A percentile compares a stretch with the other conserved stretches of the same genome.
phyloP scores from a whole-genome alignment of 1,140 invertebrate species.

The Zaprionus vittiger region DNA sequence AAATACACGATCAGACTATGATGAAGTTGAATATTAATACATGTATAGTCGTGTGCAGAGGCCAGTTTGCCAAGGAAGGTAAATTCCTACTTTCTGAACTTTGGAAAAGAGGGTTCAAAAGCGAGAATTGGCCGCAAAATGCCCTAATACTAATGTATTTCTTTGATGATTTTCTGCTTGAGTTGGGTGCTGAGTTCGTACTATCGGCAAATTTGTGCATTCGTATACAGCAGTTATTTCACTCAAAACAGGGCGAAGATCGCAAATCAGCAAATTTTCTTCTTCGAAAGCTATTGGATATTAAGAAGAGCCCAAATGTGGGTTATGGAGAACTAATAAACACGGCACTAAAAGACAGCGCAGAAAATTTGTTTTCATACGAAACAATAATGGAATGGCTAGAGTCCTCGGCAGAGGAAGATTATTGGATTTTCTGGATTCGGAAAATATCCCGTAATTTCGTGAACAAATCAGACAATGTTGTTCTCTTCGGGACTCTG shows the following conservation, averaged over 20 bases:
- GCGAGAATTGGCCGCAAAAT: not conserved
- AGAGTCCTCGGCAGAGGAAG: conserved; percentile 61
- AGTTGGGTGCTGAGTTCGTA: conserved; percentile 30
- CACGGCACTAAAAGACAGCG: not conserved
- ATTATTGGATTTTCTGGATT: not conserved
- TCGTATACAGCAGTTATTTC: conserved; percentile 28
- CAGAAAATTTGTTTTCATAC: conserved; percentile 45
- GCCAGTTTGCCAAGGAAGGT: not conserved
- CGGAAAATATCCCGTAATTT: not conserved
- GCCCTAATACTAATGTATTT: conserved; percentile 14
- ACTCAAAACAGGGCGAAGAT: conserved; percentile 48
- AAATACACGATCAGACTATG: not conserved
- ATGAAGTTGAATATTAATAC: not conserved
- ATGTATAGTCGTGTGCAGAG: not conserved
- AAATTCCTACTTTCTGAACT: not conserved
- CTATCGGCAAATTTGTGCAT: conserved; percentile 11
- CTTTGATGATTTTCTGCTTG: conserved; percentile 50
- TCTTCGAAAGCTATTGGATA: conserved; percentile 43
- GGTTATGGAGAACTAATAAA: not conserved
- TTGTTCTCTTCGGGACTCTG: not conserved
- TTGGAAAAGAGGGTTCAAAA: not conserved
- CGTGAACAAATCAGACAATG: not conserved
- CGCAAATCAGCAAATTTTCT: conserved; percentile 53
- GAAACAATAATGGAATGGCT: conserved; percentile 85
- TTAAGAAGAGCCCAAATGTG: not conserved